Evolutionary conservation across 1,140 invertebrate species (phyloP).

Genomic region (Drosophila nebulosa): DNA sequence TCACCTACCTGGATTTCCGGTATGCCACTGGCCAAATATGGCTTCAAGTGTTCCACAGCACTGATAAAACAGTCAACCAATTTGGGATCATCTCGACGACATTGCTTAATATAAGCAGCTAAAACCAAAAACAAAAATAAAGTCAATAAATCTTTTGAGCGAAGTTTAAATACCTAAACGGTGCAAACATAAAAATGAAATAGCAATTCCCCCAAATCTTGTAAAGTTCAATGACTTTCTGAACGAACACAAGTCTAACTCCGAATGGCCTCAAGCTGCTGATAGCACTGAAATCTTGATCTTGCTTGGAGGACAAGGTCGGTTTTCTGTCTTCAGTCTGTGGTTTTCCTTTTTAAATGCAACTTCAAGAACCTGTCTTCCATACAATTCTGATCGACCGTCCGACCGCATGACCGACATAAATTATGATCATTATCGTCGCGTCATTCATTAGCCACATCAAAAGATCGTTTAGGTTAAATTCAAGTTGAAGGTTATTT

Average conservation of each 20-base stretch:
- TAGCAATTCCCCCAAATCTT: constrained; percentile 16
- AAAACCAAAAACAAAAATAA: constrained; percentile 52
- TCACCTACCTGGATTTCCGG: constrained; percentile 83
- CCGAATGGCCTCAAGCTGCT: constrained; percentile 11
- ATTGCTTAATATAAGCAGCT: constrained; percentile 88
- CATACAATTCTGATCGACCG: constrained; percentile 17
- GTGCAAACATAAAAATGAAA: constrained; percentile 34
- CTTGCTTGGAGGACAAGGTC: constrained; percentile 34
- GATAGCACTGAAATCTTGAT: constrained; percentile 11
- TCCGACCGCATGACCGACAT: constrained; percentile 48
- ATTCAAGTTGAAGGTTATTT: constrained; percentile 70
- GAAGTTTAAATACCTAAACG: constrained; percentile 21
- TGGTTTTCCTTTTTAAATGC: constrained; percentile 10
- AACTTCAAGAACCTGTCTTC: constrained; percentile 40
- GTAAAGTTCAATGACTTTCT: constrained; percentile 64
- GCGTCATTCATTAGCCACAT: constrained; percentile 30
- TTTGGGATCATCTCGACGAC: constrained; percentile 85
- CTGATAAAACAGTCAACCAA: constrained; percentile 84
- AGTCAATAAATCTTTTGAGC: not conserved
- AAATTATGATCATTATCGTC: not conserved
- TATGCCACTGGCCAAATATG: constrained; percentile 86
- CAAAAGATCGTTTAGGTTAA: constrained; percentile 22
- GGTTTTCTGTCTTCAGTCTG: not conserved
- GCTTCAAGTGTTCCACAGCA: constrained; percentile 85
- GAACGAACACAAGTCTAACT: not conserved